Evolutionary conservation across 2,888 invertebrate species (phyloP).

Genomic region (Acheta domesticus): DNA sequence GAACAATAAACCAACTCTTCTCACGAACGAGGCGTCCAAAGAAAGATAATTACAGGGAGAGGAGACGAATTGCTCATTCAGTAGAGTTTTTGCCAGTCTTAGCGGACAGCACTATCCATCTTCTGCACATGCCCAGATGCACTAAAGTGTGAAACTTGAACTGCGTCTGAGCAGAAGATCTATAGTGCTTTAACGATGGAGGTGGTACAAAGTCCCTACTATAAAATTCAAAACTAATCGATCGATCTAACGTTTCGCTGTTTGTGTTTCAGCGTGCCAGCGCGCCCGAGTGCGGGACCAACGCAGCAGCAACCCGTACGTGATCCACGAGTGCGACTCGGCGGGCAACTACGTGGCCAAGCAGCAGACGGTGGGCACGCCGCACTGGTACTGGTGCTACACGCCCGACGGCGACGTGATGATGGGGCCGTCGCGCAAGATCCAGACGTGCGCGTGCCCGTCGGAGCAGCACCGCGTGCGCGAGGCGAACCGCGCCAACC

Average conservation of each 20-base stretch:
- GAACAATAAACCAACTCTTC: too few species aligned
- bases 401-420: neutral
- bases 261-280: neutral
- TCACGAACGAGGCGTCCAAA: too few species aligned
- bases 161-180: too few species aligned
- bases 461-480: neutral
- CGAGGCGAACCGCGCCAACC: neutral
- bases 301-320: neutral
- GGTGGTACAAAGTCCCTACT: too few species aligned
- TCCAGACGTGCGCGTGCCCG: neutral
- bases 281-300: neutral
- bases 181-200: too few species aligned
- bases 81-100: too few species aligned
- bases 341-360: neutral
- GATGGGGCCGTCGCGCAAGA: neutral
- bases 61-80: too few species aligned
- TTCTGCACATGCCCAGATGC: too few species aligned
- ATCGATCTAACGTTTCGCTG: neutral
- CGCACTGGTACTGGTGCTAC: conserved; percentile 18
- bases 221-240: neutral
- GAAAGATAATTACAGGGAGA: too few species aligned
- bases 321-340: conserved; percentile 1
- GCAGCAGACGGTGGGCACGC: neutral
- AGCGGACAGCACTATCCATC: too few species aligned
- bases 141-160: too few species aligned